Percentiles rank a stretch among this genome's conserved stretches.
Conservation (phyloP, 1,140 invertebrate species). For the Pseudomyrmex pallidus region DNA sequence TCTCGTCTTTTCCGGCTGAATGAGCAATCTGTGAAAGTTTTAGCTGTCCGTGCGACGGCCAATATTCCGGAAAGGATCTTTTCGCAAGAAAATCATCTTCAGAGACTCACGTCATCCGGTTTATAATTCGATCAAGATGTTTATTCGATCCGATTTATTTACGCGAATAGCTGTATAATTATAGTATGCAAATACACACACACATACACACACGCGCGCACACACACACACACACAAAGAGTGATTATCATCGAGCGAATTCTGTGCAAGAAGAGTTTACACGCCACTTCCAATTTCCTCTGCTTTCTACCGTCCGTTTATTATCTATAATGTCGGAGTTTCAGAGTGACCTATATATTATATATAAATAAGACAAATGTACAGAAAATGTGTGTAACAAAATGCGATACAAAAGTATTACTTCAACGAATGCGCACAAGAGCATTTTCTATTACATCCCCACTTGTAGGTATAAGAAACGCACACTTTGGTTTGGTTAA, state of each 20-base stretch:
- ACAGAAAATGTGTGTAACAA: background rate
- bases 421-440: too few relatives aligned
- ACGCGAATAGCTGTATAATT: constrained; percentile 33
- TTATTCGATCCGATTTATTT: constrained; percentile 26
- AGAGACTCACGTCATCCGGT: constrained; percentile 44
- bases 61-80: constrained; percentile 56
- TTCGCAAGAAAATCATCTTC: constrained; percentile 15
- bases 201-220: too few relatives aligned
- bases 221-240: background rate
- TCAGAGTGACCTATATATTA: constrained; percentile 26
- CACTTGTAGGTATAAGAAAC: too few relatives aligned
- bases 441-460: too few relatives aligned
- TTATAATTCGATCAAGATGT: constrained; percentile 30
- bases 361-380: background rate
- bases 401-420: too few relatives aligned
- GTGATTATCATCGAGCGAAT: constrained; percentile 25
- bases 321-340: constrained; percentile 20
- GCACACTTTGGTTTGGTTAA: too few relatives aligned
- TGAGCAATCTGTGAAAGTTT: constrained; percentile 61
- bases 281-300: constrained; percentile 9
- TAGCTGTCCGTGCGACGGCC: constrained; percentile 1
- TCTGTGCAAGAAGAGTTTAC: background rate
- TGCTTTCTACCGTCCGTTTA: constrained; percentile 38
- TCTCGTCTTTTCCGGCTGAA: constrained; percentile 51
- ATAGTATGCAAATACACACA: constrained; percentile 26